Conservation (phyloP, 1,140 invertebrate genomes). For the Drosophila aff. region DNA sequence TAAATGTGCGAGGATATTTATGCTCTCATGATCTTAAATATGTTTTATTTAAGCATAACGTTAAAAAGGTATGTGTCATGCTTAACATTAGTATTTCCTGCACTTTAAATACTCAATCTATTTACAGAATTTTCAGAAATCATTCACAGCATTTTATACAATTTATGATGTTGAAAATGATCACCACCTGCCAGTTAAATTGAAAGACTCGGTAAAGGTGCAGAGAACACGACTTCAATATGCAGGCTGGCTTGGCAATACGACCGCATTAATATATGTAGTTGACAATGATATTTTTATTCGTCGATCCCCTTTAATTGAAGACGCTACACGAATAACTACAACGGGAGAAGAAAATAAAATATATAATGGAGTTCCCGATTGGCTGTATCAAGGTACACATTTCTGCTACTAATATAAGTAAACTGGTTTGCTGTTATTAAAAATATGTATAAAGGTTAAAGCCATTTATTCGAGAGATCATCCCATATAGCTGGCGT, state of each 20-base stretch:
- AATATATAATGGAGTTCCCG: conserved; percentile 96
- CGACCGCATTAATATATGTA: conserved; percentile 90
- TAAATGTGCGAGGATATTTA: conserved; percentile 93
- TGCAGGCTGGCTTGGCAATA: conserved; percentile 91
- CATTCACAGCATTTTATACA: conserved; percentile 93
- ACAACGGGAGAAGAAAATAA: conserved; percentile 90
- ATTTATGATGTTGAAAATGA: conserved; percentile 94
- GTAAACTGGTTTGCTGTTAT: neutral
- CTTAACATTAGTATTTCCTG: neutral
- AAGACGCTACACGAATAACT: conserved; percentile 89
- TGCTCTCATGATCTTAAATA: conserved; percentile 92
- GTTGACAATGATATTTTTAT: conserved; percentile 95
- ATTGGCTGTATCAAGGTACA: conserved; percentile 96
- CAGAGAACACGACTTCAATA: conserved; percentile 90
- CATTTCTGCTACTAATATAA: neutral
- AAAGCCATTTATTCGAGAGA: no score
- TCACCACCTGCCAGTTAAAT: conserved; percentile 92
- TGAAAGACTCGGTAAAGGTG: conserved; percentile 89
- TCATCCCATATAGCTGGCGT: no score
- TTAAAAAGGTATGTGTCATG: conserved; percentile 90
- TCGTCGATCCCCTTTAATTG: conserved; percentile 88
- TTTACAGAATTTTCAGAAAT: conserved; percentile 91
- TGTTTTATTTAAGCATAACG: conserved; percentile 93
- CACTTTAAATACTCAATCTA: conserved; percentile 28
- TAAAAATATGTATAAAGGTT: neutral